Base-by-base conservation (phyloP, 1,140 invertebrate species). In the Drosophila prosaltans region DNA sequence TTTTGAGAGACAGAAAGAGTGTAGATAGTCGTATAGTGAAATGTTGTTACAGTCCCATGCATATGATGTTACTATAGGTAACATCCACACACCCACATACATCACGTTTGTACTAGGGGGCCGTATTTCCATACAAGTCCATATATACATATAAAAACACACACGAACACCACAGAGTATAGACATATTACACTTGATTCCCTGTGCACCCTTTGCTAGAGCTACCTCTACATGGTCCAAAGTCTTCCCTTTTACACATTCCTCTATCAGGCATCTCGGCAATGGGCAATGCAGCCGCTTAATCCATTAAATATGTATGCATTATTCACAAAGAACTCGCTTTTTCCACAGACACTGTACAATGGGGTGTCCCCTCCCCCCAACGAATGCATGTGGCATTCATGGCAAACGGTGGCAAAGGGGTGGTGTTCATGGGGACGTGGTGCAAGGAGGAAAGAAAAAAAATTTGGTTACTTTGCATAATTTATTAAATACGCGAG, bases 401-500 rank as follows among this genome's bases (percentile, higher is more conserved):
- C 57, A 39, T 39, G 11, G 54, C 54, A 63, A 69, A 30, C 28
- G 28, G 28, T 30, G 28, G 28, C 2, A 64, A 65, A 41, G 55
- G 45, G 61, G 1, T 36, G 28, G 2, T 30, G 28, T 2, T 3
- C 2, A 4, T 2, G 28, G 28, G 28, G 28, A 4, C 32, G 3
- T 6, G 6, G 6, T 7, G 6, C 3, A 36, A 36, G 6, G 6
- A 7, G 6, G 6, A 7, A 26, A 16, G 6, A 26, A 16, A 39
- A 58, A 63, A 76, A 77, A 69, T 73, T 75, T 79, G 69, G 76
- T 76, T 75, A 79, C 76, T 79, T 79, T 79, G 73, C 76, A 79
- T 79, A 79, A 79, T 79, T 79, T 79, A 79, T 79, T 79, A 79
- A 79, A 79, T 76, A 76, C 68, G 68, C 75, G 58, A 41, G 36